These are phyloP conservation scores for Crocidura indochinensis DNA, from an alignment of 2,797 vertebrate genomes.

Conservation along the genomic window DNA sequence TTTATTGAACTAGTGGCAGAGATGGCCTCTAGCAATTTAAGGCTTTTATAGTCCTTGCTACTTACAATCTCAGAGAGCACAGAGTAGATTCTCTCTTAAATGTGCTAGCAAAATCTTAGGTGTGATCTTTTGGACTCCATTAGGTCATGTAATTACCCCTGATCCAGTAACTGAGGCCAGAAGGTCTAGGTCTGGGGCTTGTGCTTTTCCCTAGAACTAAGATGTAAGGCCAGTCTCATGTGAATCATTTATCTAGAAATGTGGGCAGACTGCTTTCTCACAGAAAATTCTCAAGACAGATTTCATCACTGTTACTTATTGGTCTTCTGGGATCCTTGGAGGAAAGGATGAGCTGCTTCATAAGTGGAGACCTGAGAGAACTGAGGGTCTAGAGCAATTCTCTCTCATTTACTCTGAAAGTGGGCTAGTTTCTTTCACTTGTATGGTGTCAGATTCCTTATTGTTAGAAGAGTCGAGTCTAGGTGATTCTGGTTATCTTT, in stretches of 20 bases:
- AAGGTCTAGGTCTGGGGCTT: constrained; percentile 15
- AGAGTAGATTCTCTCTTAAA: constrained; percentile 56
- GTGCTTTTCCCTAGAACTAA: not conserved
- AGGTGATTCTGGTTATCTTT: constrained; percentile 24
- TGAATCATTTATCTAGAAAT: constrained; percentile 35
- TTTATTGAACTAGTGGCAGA: constrained; percentile 24
- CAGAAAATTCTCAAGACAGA: not conserved
- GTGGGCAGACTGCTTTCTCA: not conserved
- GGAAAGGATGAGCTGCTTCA: constrained; percentile 28
- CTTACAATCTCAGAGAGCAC: not conserved
- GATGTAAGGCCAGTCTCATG: constrained; percentile 6
- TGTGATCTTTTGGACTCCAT: constrained; percentile 24
- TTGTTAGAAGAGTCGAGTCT: not conserved
- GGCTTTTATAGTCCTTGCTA: constrained; percentile 6
- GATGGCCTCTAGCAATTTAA: not conserved
- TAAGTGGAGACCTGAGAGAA: not conserved
- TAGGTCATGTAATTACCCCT: constrained; percentile 48
- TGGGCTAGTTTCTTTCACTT: not conserved
- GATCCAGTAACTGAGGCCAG: constrained; percentile 23
- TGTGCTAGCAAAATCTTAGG: not conserved
- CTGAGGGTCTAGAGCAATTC: not conserved
- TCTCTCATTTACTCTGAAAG: not conserved
- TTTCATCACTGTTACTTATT: not conserved
- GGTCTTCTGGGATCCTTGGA: not conserved
- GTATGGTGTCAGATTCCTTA: not conserved